A percentile compares a stretch with the other conserved stretches of the same genome.
Evolutionary conservation across 2,888 invertebrate species (phyloP).

Genomic region (Ditula angustiorana): DNA sequence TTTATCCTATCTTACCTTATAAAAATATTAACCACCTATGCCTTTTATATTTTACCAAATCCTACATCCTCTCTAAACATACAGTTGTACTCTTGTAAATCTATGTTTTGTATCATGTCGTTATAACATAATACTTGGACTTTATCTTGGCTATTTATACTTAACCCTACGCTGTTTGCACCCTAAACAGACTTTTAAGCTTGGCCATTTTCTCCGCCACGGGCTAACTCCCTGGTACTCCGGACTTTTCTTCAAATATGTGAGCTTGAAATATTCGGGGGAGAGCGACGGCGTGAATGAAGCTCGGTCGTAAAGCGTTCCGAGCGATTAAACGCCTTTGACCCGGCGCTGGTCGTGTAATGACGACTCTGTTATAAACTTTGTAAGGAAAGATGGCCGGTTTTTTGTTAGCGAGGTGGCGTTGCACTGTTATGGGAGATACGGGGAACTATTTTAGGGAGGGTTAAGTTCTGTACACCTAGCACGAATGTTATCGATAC

Average conservation of each 20-base stretch:
- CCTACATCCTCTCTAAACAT: no score
- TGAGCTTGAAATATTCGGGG: conserved; percentile 44
- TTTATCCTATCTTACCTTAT: no score
- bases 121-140: no score
- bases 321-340: conserved; percentile 68
- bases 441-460: background rate
- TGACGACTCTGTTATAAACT: conserved; percentile 37
- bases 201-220: background rate
- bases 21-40: no score
- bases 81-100: no score
- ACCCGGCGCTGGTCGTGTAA: conserved; percentile 47
- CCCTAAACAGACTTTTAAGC: background rate
- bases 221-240: conserved; percentile 41
- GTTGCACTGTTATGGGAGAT: conserved; percentile 6
- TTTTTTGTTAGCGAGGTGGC: conserved; percentile 28
- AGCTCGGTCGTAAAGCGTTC: conserved; percentile 68
- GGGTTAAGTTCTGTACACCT: no score
- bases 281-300: conserved; percentile 51
- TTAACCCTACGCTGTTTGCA: background rate
- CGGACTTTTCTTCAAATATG: conserved; percentile 45
- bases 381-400: conserved; percentile 30
- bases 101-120: no score
- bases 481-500: no score
- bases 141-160: no score
- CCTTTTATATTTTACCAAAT: no score